Evolutionary conservation across 2,888 invertebrate species (phyloP), one percentile per base, ranked within the genome.

Genomic region (Aproaerema taeniolella): DNA sequence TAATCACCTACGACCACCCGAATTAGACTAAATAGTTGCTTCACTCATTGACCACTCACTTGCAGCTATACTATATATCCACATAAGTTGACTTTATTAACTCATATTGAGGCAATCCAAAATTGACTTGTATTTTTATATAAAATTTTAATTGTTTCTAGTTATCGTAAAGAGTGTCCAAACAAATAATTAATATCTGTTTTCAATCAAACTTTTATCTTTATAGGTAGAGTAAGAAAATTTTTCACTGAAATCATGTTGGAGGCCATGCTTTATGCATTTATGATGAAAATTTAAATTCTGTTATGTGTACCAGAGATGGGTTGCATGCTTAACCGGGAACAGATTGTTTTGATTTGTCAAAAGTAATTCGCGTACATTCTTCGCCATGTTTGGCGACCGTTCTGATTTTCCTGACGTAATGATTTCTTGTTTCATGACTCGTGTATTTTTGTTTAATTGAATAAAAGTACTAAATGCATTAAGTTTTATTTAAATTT

Each of bases 401-500:
- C 30, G 6, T 9, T 30, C 13, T 8, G 30, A 12, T 12, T 13
- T 12, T 12, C 14, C 25, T 13, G 20, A 26, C 34, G 12, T 39
- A 45, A 45, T 54, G 40, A 45, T 43, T 43, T 43, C 39, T 42
- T 55, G 50, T 58, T 57, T 53, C 51, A 60, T 63, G 71, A 71
- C 66, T 58, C 67, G 52, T 78, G 72, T 71, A 68, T 69, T 67
- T 71, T 68, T 74, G 69, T 74, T 80, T 66, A 67, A 51, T 61
- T 61, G 58, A 77, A 83, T 81, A 83, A 82, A 82, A 72, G 61
- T 79, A 74, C 70, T 72, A 63, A 67, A 72, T 63, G 69, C 61
- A 64, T 55, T 76, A 80, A 79, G 77, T 78, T 79, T 80, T 81
- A 77, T 76, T 81, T 80, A 68, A 75, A 76, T 72, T 72, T 52